Percentiles rank a stretch among this genome's conserved stretches.
Evolutionary conservation across 2,113 vertebrate genomes (phyloP).

Genomic region (Bujurquina vittata): DNA sequence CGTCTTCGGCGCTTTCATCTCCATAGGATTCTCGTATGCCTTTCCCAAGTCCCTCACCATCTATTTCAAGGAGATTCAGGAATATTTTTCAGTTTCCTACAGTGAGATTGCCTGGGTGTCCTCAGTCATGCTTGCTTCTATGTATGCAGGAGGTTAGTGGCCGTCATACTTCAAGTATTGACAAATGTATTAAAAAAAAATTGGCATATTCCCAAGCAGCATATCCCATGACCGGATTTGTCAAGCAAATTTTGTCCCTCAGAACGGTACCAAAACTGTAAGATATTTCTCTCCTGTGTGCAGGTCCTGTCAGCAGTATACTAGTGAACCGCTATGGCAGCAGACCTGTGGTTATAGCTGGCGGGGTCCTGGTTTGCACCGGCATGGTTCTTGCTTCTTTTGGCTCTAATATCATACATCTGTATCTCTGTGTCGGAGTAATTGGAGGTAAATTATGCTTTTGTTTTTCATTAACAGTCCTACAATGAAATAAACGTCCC

Average conservation of each 20-base stretch:
- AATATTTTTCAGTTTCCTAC: constrained; percentile 87
- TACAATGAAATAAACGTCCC: neutral
- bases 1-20: constrained; percentile 79
- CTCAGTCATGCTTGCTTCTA: constrained; percentile 85
- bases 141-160: constrained; percentile 83
- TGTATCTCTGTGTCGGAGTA: constrained; percentile 84
- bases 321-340: constrained; percentile 85
- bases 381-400: constrained; percentile 83
- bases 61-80: constrained; percentile 90
- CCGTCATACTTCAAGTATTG: neutral
- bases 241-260: neutral
- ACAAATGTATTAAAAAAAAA: neutral
- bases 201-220: neutral
- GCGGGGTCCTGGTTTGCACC: constrained; percentile 79
- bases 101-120: constrained; percentile 84
- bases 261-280: neutral
- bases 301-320: constrained; percentile 85
- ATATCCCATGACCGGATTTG: neutral
- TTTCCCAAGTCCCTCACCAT: constrained; percentile 86
- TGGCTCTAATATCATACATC: constrained; percentile 83
- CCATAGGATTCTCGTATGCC: constrained; percentile 86
- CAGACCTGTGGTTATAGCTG: constrained; percentile 84
- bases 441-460: constrained; percentile 79
- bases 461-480: neutral
- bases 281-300: constrained; percentile 8